phyloP scores from a whole-genome alignment of 2,888 invertebrate genomes.

The Drosophila neonasuta region DNA sequence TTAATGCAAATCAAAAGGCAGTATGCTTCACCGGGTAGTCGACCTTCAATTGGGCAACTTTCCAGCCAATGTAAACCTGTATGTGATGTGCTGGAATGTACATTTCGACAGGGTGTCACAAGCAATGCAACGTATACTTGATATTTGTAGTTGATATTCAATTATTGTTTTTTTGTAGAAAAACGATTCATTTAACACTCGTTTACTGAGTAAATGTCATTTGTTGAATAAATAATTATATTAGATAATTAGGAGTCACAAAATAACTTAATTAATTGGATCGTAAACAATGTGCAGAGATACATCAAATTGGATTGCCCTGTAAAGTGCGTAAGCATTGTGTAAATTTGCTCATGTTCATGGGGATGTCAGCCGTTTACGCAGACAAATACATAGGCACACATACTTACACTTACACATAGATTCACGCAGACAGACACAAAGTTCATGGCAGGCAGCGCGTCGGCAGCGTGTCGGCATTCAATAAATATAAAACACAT shows the following conservation, averaged over 20 bases:
- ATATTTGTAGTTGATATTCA: background rate
- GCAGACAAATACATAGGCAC: conserved; percentile 1
- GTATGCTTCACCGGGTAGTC: conserved; percentile 14
- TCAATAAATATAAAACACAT: conserved; percentile 68
- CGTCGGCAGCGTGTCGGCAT: conserved; percentile 34
- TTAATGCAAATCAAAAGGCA: conserved; percentile 29
- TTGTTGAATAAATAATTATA: background rate
- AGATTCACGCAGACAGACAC: conserved; percentile 3
- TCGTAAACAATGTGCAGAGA: too few relatives aligned
- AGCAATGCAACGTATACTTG: background rate
- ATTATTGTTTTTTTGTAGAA: too few relatives aligned
- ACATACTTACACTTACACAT: conserved; percentile 1
- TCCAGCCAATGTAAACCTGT: background rate
- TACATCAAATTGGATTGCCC: conserved; percentile 1
- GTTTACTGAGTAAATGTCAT: too few relatives aligned
- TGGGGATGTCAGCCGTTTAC: conserved; percentile 32
- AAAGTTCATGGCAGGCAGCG: conserved; percentile 19
- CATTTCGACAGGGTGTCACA: conserved; percentile 7
- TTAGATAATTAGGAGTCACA: background rate
- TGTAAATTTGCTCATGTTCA: conserved; percentile 24
- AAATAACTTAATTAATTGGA: background rate
- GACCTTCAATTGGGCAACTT: conserved; percentile 13
- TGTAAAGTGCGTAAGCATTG: conserved; percentile 2
- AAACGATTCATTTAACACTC: too few relatives aligned
- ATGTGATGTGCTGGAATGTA: background rate